Percentiles rank a stretch among this genome's conserved stretches.
Conservation (phyloP, 2,797 vertebrate species). For the Oreochromis mossambicus region DNA sequence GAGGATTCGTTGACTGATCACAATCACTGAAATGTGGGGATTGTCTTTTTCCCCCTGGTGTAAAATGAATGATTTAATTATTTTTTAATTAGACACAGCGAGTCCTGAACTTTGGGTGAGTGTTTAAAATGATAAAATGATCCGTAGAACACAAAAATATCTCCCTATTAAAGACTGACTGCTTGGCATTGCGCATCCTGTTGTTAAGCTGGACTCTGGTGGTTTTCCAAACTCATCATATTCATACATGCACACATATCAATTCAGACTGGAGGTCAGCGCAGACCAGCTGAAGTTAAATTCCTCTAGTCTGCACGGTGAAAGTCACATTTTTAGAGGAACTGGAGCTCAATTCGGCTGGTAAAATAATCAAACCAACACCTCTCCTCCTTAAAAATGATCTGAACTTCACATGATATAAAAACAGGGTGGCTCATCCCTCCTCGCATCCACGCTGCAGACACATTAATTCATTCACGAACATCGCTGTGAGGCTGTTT, state of each 20-base stretch:
- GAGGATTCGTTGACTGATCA: background rate
- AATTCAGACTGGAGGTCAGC: background rate
- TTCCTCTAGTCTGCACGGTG: background rate
- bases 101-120: background rate
- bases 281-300: background rate
- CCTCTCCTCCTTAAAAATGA: background rate
- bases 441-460: background rate
- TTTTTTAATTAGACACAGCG: background rate
- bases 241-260: background rate
- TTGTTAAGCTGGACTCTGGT: background rate
- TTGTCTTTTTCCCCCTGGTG: accelerated
- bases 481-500: background rate
- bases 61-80: background rate
- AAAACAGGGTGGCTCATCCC: background rate
- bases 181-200: background rate
- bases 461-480: background rate
- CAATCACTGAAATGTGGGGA: background rate
- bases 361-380: background rate
- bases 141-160: background rate
- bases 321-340: background rate
- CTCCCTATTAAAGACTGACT: background rate
- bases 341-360: accelerated
- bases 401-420: background rate
- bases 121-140: background rate
- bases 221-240: background rate